phyloP scores from a whole-genome alignment of 2,113 vertebrate genomes.

The Galemys pyrenaicus region DNA sequence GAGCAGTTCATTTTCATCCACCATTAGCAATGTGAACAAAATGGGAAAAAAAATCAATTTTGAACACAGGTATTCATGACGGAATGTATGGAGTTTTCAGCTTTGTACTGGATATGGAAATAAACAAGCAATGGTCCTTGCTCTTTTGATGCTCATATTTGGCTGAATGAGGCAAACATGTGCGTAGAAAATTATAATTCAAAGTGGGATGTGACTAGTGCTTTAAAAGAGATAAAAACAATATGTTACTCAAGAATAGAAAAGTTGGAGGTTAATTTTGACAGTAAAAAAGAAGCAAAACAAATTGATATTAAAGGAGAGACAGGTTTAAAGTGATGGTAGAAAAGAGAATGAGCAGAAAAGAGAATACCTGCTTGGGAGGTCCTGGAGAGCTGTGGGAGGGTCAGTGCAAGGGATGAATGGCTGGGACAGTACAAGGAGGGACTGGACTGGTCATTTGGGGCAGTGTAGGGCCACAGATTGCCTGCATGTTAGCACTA shows the following conservation, averaged over 20 bases:
- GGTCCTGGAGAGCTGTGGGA: background rate
- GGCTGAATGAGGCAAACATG: background rate
- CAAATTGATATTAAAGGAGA: background rate
- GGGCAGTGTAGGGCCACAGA: too few relatives aligned
- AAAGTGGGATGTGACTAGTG: slow-evolving; percentile 5
- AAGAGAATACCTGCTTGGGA: background rate
- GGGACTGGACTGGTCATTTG: background rate
- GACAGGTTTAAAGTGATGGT: background rate
- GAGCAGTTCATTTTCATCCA: background rate
- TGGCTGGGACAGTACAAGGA: background rate
- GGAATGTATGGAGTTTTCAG: background rate
- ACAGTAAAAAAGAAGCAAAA: background rate
- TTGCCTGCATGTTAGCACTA: too few relatives aligned
- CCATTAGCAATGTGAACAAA: background rate
- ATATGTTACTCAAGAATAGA: background rate
- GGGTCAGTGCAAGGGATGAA: rapidly evolving
- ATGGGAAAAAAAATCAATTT: background rate
- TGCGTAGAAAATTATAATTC: background rate
- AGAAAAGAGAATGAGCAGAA: rapidly evolving
- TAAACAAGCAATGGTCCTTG: background rate
- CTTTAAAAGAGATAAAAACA: background rate
- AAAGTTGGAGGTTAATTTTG: background rate
- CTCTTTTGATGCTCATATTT: background rate
- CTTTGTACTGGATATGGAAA: background rate
- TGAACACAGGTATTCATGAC: background rate